A percentile compares a stretch with the other conserved stretches of the same genome.
Evolutionary conservation across 2,888 invertebrate genomes (phyloP).

Genomic region (Imbricaverruca yamaguchii): DNA sequence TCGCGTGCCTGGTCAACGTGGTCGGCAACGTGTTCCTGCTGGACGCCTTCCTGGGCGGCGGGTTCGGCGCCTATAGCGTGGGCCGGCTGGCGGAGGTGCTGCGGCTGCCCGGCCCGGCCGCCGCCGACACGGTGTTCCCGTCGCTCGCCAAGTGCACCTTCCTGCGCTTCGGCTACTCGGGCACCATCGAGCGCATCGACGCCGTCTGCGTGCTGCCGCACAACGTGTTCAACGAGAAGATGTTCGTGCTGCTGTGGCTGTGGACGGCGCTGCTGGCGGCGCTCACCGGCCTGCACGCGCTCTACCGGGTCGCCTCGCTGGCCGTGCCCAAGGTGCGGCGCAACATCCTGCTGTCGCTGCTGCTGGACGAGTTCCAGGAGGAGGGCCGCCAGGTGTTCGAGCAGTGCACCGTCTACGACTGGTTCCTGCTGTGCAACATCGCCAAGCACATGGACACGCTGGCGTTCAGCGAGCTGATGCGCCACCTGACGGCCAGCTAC

Average conservation of each 20-base stretch:
- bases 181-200: constrained; percentile 64
- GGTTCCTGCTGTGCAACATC: constrained; percentile 89
- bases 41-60: constrained; percentile 90
- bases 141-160: constrained; percentile 93
- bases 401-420: constrained; percentile 88
- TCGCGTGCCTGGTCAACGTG: constrained; percentile 77
- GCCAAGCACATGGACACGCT: constrained; percentile 60
- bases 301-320: constrained; percentile 78
- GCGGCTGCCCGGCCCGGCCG: constrained; percentile 62
- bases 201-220: constrained; percentile 84
- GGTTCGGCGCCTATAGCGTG: constrained; percentile 83
- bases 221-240: constrained; percentile 92
- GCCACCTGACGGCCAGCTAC: constrained; percentile 78
- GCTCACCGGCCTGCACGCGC: constrained; percentile 71
- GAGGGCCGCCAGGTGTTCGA: constrained; percentile 85
- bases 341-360: constrained; percentile 80
- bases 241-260: constrained; percentile 75
- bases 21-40: constrained; percentile 93
- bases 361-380: constrained; percentile 75
- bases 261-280: constrained; percentile 85
- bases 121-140: constrained; percentile 83
- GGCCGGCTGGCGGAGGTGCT: constrained; percentile 61
- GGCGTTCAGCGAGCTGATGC: constrained; percentile 62
- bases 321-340: constrained; percentile 82
- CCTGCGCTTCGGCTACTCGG: constrained; percentile 85